These are phyloP conservation scores for Chromis chromis DNA, from an alignment of 2,797 vertebrate genomes.

Conservation along the genomic window DNA sequence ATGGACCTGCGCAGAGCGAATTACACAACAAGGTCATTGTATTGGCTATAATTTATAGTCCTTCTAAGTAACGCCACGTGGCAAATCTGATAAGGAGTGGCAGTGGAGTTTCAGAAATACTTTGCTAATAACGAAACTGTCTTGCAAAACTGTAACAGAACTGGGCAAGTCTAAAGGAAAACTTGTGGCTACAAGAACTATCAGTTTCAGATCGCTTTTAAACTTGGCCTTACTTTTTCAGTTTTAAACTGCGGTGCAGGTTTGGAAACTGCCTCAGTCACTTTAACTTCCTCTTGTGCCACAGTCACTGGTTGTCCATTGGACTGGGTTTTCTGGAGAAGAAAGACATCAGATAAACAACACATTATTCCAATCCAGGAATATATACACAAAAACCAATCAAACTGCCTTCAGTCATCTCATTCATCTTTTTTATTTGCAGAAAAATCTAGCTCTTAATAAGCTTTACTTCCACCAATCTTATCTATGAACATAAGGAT, in stretches of 20 bases:
- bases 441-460: neutral
- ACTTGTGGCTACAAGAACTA: neutral
- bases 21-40: neutral
- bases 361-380: neutral
- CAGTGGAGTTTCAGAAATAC: neutral
- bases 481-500: no score
- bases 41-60: neutral
- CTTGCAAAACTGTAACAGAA: neutral
- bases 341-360: neutral
- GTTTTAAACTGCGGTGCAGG: conserved; percentile 83
- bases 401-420: neutral
- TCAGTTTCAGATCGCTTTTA: neutral
- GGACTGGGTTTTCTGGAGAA: conserved; percentile 83
- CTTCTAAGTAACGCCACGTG: neutral
- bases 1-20: conserved; percentile 26
- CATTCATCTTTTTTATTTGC: neutral
- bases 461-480: no score
- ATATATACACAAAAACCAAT: neutral
- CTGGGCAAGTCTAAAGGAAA: neutral
- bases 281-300: conserved; percentile 83
- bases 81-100: neutral
- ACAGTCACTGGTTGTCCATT: conserved; percentile 89
- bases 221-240: conserved; percentile 84
- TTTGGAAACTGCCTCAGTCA: conserved; percentile 77
- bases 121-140: neutral